Percentiles rank a stretch among this genome's conserved stretches.
Conservation (phyloP, 2,888 invertebrate genomes). For the Pantelozetes paolii region DNA sequence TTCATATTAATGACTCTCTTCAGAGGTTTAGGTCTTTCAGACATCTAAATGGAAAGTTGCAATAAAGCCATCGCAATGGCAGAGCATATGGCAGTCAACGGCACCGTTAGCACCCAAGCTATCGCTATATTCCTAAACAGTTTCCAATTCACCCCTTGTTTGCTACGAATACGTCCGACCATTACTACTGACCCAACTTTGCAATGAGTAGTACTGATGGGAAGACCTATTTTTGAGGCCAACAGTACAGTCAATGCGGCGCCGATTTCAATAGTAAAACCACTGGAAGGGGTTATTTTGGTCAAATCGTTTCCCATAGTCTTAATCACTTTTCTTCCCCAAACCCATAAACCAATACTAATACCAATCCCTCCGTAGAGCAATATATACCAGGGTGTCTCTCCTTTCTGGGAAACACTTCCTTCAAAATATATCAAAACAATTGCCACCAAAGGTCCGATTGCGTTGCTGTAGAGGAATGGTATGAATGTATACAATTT, state of each 20-base stretch:
- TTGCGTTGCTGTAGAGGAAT: conserved; percentile 73
- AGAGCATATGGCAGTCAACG: conserved; percentile 64
- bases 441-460: conserved; percentile 90
- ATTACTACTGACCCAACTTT: conserved; percentile 99
- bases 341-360: conserved; percentile 89
- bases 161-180: conserved; percentile 59
- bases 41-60: conserved; percentile 23
- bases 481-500: too few species aligned
- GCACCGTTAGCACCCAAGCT: conserved; percentile 96
- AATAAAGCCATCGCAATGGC: conserved; percentile 37
- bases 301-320: conserved; percentile 96
- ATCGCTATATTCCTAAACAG: conserved; percentile 87
- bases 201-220: conserved; percentile 97
- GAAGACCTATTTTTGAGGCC: conserved; percentile 93
- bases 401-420: conserved; percentile 71
- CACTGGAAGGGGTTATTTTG: conserved; percentile 91
- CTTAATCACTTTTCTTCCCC: conserved; percentile 92
- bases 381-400: conserved; percentile 84
- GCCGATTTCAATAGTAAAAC: conserved; percentile 93
- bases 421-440: conserved; percentile 87
- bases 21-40: too few species aligned
- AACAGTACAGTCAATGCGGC: conserved; percentile 92
- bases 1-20: too few species aligned
- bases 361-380: conserved; percentile 94
- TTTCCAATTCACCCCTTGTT: conserved; percentile 69